Evolutionary conservation across 1,140 invertebrate genomes (phyloP).

Genomic region (Drosophila repletoides): DNA sequence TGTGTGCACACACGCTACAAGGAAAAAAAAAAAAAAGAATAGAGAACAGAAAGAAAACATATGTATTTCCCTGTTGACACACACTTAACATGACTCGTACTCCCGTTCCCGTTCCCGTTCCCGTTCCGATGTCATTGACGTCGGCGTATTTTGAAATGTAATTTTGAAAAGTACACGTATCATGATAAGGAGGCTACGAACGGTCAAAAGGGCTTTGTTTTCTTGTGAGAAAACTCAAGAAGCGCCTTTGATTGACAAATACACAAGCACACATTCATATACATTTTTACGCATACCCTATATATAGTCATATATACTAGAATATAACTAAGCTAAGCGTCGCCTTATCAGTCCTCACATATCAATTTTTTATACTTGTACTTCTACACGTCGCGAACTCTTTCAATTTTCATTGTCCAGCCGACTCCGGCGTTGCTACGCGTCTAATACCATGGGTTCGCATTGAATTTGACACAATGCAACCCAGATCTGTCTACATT

Average conservation of each 20-base stretch:
- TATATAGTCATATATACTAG: no score
- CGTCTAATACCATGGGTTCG: not conserved
- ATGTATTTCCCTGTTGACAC: conserved; percentile 1
- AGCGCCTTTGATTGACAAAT: conserved; percentile 41
- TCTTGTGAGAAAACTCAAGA: conserved; percentile 20
- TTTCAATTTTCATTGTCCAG: conserved; percentile 8
- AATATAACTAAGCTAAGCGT: not conserved
- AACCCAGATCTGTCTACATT: no score
- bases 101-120: not conserved
- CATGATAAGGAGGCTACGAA: conserved; percentile 31
- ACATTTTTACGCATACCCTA: not conserved
- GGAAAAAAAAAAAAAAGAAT: not conserved
- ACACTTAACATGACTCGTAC: not conserved
- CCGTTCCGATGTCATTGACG: not conserved
- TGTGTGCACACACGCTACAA: conserved; percentile 1
- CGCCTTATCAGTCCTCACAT: conserved; percentile 12
- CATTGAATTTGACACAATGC: no score
- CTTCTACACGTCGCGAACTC: not conserved
- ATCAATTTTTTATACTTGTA: not conserved
- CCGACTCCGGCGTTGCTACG: not conserved
- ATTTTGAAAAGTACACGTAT: conserved; percentile 34
- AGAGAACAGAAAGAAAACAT: not conserved
- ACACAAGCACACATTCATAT: not conserved
- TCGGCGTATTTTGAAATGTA: no score
- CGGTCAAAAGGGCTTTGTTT: conserved; percentile 32